Percentiles rank a stretch among this genome's conserved stretches.
Conservation (phyloP, 2,113 vertebrate species). For the Catharus bicknelli region DNA sequence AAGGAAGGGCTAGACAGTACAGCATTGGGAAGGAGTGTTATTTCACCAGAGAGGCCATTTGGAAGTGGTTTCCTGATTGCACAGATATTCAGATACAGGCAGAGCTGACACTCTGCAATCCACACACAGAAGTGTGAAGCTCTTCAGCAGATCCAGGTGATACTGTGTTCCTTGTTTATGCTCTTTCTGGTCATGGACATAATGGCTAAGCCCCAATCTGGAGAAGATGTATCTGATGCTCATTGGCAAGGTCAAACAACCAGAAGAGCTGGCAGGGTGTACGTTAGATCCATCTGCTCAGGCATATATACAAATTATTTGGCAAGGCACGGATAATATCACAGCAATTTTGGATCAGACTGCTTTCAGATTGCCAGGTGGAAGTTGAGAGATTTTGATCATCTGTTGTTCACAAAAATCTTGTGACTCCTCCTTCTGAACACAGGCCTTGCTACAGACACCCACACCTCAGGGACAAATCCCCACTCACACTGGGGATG, state of each 20-base stretch:
- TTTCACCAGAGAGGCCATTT: neutral
- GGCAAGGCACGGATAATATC: constrained; percentile 23
- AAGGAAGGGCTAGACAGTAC: neutral
- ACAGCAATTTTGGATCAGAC: constrained; percentile 42
- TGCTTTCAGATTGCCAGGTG: constrained; percentile 44
- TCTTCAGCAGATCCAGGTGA: neutral
- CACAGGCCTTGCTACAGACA: neutral
- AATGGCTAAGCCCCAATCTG: neutral
- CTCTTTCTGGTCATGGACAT: neutral
- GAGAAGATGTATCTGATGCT: neutral
- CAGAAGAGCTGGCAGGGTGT: constrained; percentile 16
- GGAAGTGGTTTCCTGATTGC: neutral
- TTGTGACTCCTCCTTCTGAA: neutral
- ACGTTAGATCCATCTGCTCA: constrained; percentile 48
- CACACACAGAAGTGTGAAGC: neutral
- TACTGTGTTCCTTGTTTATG: neutral
- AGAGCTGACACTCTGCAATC: neutral
- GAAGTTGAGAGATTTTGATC: constrained; percentile 35
- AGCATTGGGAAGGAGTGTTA: neutral
- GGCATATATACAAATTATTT: constrained; percentile 57
- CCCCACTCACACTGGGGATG: neutral
- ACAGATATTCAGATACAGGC: neutral
- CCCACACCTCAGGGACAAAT: neutral
- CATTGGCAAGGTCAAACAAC: constrained; percentile 43
- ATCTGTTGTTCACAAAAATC: constrained; percentile 36